Percentiles rank a stretch among this genome's conserved stretches.
Conservation (phyloP, 2,113 vertebrate genomes). For the Dendrocopos noguchii region DNA sequence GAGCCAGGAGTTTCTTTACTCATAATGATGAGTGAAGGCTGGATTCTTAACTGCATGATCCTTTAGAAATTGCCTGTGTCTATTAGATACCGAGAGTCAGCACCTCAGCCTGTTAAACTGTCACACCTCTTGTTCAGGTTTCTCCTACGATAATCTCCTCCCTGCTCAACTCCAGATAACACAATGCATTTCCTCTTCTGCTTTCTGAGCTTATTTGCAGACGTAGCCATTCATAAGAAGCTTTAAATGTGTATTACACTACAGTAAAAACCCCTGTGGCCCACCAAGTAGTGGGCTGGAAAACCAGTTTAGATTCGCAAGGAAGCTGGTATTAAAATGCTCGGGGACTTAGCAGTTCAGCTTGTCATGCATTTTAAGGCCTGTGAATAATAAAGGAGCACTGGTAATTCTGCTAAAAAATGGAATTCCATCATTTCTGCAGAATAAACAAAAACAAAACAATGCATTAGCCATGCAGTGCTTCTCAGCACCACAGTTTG, state of each 20-base stretch:
- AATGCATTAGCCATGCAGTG: constrained; percentile 80
- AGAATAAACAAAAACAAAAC: constrained; percentile 82
- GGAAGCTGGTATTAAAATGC: constrained; percentile 68
- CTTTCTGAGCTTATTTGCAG: constrained; percentile 59
- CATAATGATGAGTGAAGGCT: neutral
- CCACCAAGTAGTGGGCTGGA: constrained; percentile 73
- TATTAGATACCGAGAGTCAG: neutral
- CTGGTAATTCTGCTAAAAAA: constrained; percentile 75
- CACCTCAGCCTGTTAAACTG: constrained; percentile 13
- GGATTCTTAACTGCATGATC: neutral
- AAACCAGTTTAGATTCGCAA: constrained; percentile 79
- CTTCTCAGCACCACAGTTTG: constrained; percentile 61
- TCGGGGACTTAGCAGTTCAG: constrained; percentile 39
- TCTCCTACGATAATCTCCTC: neutral
- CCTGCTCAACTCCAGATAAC: constrained; percentile 13
- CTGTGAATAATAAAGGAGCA: constrained; percentile 70
- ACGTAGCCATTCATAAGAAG: constrained; percentile 46
- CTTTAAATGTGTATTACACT: constrained; percentile 64
- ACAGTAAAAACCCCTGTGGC: constrained; percentile 29
- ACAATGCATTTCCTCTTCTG: constrained; percentile 6
- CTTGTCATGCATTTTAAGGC: constrained; percentile 66
- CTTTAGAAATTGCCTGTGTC: neutral
- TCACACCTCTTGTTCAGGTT: constrained; percentile 3
- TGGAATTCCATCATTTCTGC: constrained; percentile 78
- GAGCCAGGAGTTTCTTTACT: neutral